These are phyloP conservation scores for Stenodera caucasica DNA, from an alignment of 2,888 invertebrate species.

Conservation along the genomic window DNA sequence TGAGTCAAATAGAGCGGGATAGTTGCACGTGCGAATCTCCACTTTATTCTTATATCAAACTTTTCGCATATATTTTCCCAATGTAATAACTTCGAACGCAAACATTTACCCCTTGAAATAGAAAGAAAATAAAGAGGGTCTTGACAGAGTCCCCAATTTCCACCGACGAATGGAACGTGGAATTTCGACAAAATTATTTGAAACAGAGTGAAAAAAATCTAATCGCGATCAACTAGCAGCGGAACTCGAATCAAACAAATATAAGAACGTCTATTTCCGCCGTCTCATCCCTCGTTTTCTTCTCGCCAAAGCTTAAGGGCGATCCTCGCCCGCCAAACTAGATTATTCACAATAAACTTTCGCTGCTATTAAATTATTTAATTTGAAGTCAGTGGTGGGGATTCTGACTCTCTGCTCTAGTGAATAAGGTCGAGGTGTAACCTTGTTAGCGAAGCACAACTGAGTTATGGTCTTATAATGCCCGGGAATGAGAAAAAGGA, in stretches of 20 bases:
- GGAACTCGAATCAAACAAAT: constrained; percentile 25
- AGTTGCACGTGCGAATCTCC: constrained; percentile 35
- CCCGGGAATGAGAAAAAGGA: constrained; percentile 55
- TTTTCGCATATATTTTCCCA: constrained; percentile 9
- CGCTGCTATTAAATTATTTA: constrained; percentile 59
- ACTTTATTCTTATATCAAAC: constrained; percentile 34
- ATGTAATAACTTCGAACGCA: constrained; percentile 25
- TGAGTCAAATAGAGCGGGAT: constrained; percentile 33
- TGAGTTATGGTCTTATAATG: constrained; percentile 58
- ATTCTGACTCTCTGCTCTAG: constrained; percentile 41
- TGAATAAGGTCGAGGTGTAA: constrained; percentile 57
- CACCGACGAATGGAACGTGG: no score
- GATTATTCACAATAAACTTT: constrained; percentile 61
- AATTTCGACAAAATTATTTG: no score
- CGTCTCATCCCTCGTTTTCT: constrained; percentile 17
- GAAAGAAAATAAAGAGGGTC: constrained; percentile 50
- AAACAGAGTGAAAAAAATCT: neutral
- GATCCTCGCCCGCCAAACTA: constrained; percentile 49
- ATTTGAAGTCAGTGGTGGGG: constrained; percentile 53
- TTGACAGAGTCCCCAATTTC: neutral
- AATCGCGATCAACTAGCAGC: neutral
- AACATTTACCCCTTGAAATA: constrained; percentile 51
- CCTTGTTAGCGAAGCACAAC: constrained; percentile 57
- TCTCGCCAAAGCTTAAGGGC: constrained; percentile 19
- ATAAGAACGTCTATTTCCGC: neutral